Percentiles rank a stretch among this genome's conserved stretches.
Evolutionary conservation across 92 coral and sea anemone genomes (phyloP).

Genomic region (Epizoanthus rinbou): DNA sequence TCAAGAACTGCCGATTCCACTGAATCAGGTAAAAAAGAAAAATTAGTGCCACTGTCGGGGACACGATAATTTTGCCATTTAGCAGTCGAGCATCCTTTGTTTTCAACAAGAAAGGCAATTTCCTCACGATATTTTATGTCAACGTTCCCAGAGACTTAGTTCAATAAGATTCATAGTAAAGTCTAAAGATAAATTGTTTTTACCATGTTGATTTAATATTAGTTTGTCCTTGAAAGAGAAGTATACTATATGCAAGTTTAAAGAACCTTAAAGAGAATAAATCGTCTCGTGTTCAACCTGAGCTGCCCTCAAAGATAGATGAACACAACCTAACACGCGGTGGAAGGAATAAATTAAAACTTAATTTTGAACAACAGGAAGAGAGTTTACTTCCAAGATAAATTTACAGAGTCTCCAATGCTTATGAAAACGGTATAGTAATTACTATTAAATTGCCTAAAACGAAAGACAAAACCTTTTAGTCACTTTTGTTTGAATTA

Average conservation of each 20-base stretch:
- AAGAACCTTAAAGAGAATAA: too few relatives aligned
- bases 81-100: neutral
- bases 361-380: constrained; percentile 18
- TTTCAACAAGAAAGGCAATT: neutral
- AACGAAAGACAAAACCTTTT: neutral
- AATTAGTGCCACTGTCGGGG: constrained; percentile 5
- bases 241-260: too few relatives aligned
- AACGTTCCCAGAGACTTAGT: neutral
- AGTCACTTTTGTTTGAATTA: constrained; percentile 4
- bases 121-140: neutral
- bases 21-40: constrained; percentile 25
- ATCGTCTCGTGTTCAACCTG: neutral
- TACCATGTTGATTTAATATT: neutral
- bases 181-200: neutral
- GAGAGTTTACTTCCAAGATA: constrained; percentile 1
- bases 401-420: neutral
- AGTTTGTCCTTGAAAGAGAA: neutral
- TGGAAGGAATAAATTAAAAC: constrained; percentile 16
- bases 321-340: neutral
- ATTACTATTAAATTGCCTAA: constrained; percentile 16
- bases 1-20: constrained; percentile 8
- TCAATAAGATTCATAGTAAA: neutral
- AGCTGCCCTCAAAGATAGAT: neutral
- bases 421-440: constrained; percentile 6
- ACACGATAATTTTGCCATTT: constrained; percentile 14